Percentiles rank a stretch among this genome's conserved stretches.
phyloP scores from a whole-genome alignment of 2,113 vertebrate genomes.

The Donacobius atricapilla region DNA sequence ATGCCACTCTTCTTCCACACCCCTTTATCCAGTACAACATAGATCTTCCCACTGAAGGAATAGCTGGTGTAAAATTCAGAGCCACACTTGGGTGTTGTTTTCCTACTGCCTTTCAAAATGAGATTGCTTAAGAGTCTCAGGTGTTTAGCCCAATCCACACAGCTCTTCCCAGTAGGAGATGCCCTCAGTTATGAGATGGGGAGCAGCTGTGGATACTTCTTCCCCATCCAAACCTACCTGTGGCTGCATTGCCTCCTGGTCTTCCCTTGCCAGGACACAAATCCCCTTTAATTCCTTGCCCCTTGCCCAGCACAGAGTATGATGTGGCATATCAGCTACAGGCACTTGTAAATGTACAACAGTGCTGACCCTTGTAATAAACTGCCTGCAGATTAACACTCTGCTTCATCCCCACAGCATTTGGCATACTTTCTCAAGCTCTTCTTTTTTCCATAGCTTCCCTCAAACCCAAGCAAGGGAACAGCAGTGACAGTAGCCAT shows the following conservation, averaged over 20 bases:
- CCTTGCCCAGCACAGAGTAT: not conserved
- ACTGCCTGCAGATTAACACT: not conserved
- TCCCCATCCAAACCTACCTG: not conserved
- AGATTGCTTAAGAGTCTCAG: not conserved
- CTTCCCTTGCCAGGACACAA: not conserved
- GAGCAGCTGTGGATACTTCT: not conserved
- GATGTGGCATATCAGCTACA: not conserved
- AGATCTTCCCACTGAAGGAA: not conserved
- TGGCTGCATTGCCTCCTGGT: not conserved
- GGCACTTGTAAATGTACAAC: not conserved
- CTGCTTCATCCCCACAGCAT: not conserved
- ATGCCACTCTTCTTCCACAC: not conserved
- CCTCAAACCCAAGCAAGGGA: not conserved
- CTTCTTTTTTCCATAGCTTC: not conserved
- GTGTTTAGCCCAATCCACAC: not conserved
- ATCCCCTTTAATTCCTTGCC: not conserved
- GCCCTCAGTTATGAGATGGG: not conserved
- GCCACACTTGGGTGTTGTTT: not conserved
- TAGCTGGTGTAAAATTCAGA: not conserved
- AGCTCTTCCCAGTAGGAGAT: not conserved
- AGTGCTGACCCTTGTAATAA: not conserved
- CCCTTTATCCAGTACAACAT: not conserved
- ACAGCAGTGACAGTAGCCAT: slow-evolving; percentile 5
- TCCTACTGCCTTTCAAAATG: not conserved
- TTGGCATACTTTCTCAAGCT: not conserved